A percentile compares a stretch with the other conserved stretches of the same genome.
Evolutionary conservation across 2,797 vertebrate species (phyloP).

Genomic region (Helostoma temminkii): DNA sequence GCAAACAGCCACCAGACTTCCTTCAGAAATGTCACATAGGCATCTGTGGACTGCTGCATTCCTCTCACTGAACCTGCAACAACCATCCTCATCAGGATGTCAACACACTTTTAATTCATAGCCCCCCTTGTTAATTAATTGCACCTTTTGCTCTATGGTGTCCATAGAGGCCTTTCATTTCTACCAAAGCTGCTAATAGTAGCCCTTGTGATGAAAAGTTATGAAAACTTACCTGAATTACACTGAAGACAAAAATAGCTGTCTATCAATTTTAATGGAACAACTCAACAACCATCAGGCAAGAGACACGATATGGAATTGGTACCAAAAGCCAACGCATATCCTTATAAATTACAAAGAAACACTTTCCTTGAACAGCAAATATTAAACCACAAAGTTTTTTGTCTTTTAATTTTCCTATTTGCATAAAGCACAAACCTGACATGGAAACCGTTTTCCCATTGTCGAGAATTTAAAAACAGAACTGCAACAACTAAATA

Average conservation of each 20-base stretch:
- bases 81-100: conserved; percentile 42
- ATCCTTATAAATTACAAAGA: conserved; percentile 67
- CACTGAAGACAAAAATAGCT: conserved; percentile 76
- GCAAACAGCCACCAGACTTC: conserved; percentile 34
- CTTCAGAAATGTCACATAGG: conserved; percentile 45
- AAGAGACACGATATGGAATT: conserved; percentile 79
- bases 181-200: conserved; percentile 75
- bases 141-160: conserved; percentile 71
- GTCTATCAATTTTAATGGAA: conserved; percentile 67
- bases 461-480: conserved; percentile 74
- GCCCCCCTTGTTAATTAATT: conserved; percentile 51
- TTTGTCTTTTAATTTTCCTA: conserved; percentile 74
- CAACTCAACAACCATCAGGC: conserved; percentile 73
- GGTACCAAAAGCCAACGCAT: conserved; percentile 71
- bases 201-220: conserved; percentile 88
- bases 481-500: conserved; percentile 76
- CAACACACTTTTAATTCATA: conserved; percentile 51
- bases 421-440: conserved; percentile 83
- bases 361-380: conserved; percentile 71
- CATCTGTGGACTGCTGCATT: conserved; percentile 58
- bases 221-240: conserved; percentile 87
- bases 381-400: conserved; percentile 76
- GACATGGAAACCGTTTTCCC: conserved; percentile 70
- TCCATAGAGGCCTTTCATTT: conserved; percentile 68
- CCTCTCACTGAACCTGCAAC: conserved; percentile 60